Base-by-base conservation (phyloP, 2,888 invertebrate species). In the Parnassius smintheus region DNA sequence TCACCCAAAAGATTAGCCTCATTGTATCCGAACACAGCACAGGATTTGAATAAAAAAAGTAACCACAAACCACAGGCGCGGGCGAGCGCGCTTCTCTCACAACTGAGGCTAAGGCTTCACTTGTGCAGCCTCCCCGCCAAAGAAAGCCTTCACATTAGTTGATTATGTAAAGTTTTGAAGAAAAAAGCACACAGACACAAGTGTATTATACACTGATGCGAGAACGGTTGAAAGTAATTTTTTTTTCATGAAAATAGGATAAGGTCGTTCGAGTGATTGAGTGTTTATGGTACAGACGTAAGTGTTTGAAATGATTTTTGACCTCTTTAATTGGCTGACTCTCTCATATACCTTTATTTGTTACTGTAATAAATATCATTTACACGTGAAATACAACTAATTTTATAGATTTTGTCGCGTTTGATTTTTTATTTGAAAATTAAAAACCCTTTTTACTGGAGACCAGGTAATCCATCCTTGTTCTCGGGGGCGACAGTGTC, bases 1-100 rank as follows among this genome's bases (percentile, higher is more conserved):
- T 80, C 79, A 91, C 91, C 91, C 88, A 91, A 87, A 84, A 86
- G 77, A 83, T 77, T 68, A 86, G 86, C 85, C 90, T 84, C 91
- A 91, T 91, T 77, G 81, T 89, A 89, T 88, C 89, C 90, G 81
- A 80, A 72, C 85, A 87, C 86, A 80, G 74, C 86, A 87, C 88
- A 66, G 70, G 69, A 69, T 66, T 62, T 73, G 68, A 70, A 76
- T 76, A 77, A 80, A 78, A 74, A 75, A 78, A 80, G 50, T 58
- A 80, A 76, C 72, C 74, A 74, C 74, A 73, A 75, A 74, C 79
- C 90, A 91, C 91, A 75, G 76, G 91, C 91, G 91, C 91, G 88
- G 64, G 63, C 72, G 75, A 74, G 78, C 89, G 89, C 91, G 88
- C 87, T 70, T 76, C 79, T 77, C 75, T 75, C 74, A 75, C 81